Evolutionary conservation across 64 coral and sea anemone species (phyloP).

Genomic region (Montipora foliosa): DNA sequence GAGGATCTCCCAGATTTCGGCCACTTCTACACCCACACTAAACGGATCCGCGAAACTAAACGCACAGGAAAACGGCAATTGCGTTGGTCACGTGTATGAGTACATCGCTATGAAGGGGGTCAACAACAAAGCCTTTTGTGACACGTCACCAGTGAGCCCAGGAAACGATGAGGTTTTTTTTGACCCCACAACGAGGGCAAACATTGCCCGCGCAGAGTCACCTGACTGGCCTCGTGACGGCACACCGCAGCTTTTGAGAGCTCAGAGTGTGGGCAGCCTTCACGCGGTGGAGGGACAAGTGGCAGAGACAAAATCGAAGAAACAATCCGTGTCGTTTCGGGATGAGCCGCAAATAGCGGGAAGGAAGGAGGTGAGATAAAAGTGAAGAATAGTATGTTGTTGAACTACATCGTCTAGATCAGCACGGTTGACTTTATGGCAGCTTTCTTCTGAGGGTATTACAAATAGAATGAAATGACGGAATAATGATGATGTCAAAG

Average conservation of each 20-base stretch:
- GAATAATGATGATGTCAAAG: too few species aligned
- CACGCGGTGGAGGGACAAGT: not conserved
- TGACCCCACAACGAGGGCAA: constrained; percentile 1
- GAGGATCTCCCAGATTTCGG: constrained; percentile 69
- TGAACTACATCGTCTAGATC: too few species aligned
- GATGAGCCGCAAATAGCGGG: not conserved
- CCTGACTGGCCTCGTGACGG: not conserved
- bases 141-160: constrained; percentile 4
- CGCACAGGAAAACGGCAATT: not conserved
- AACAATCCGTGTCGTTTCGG: constrained; percentile 25
- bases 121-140: constrained; percentile 7
- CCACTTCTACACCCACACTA: not conserved
- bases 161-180: constrained; percentile 36
- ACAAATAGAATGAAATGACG: too few species aligned
- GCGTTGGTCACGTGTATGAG: not conserved
- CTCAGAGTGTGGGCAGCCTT: constrained; percentile 27
- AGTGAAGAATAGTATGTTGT: too few species aligned
- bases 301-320: not conserved
- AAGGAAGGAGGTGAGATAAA: not conserved
- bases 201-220: not conserved
- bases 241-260: not conserved
- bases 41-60: not conserved
- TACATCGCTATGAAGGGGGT: constrained; percentile 25
- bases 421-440: too few species aligned
- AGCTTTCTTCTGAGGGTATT: too few species aligned